Base-by-base conservation (phyloP, 2,113 vertebrate species). In the Orientallactaga bullata region DNA sequence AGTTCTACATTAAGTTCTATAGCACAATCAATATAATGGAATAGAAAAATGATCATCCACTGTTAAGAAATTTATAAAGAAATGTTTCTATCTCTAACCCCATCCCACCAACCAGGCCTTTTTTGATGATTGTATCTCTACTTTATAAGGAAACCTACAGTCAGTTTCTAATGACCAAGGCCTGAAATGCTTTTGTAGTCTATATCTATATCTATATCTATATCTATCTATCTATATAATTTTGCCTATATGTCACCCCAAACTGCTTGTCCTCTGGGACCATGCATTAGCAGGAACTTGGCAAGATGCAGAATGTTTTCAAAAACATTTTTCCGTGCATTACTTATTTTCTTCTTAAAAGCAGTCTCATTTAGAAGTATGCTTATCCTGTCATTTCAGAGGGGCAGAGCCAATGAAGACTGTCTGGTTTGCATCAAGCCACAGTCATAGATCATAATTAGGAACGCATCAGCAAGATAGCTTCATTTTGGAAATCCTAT, bases 331-430 rank as follows among this genome's bases (percentile, higher is more conserved):
- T 30, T 3, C 18, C 23, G 51, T 83, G 21, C 5, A 12, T 61
- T 63, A 73, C 92, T 90, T 88, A 88, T 88, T 93, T 89, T 61
- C 35, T 61, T 96, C 81, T 72, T 71, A 65, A 85, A 85, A 88
- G 90, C 4, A 80, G n/a, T 37, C 58, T 42, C 11, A 93, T 66
- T 58, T 83, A 95, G 71, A 92, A 81, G 74, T 65, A 58, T 3
- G 28, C 12, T 91, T 68, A 68, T 21, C 79, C 12, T 4, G 39
- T 69, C 32, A 24, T 81, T 83, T 71, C 61, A 35, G 28, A 61
- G 17, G 10, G 17, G 42, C 20, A 7, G 15, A 69, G 47, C 24
- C 86, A 81, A 90, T 69, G 42, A 95, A 84, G 85, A 51, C 0
- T 0, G 26, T 39, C 66, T 58, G 47, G 17, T 42, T 39, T 85